Percentiles rank a stretch among this genome's conserved stretches.
These are phyloP conservation scores for Strigamia maritima DNA, from an alignment of 2,888 invertebrate species.

Conservation along the genomic window DNA sequence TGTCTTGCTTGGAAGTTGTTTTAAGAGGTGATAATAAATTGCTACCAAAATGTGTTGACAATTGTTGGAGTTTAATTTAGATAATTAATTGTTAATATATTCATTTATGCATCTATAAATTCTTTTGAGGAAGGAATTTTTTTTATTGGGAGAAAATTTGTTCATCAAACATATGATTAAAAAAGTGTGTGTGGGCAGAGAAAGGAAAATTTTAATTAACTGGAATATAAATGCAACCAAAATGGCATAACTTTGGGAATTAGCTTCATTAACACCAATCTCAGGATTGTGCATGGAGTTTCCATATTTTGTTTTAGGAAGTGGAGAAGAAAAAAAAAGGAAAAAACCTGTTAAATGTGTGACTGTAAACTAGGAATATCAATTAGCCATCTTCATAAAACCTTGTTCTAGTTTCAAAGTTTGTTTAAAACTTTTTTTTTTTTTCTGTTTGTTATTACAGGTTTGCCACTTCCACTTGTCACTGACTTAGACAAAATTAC, in stretches of 20 bases:
- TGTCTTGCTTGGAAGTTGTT: background rate
- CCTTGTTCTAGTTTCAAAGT: background rate
- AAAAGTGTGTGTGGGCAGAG: background rate
- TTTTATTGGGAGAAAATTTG: background rate
- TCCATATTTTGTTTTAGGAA: background rate
- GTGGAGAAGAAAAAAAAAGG: background rate
- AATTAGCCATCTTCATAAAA: background rate
- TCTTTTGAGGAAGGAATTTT: background rate
- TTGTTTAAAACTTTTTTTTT: background rate
- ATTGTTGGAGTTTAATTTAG: background rate
- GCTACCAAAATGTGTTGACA: background rate
- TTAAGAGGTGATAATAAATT: background rate
- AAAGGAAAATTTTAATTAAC: background rate
- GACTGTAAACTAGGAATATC: background rate
- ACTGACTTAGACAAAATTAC: slow-evolving; percentile 16
- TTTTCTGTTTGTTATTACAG: background rate
- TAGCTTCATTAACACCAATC: slow-evolving; percentile 7
- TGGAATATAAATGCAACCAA: background rate
- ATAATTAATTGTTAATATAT: background rate
- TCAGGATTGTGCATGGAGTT: background rate
- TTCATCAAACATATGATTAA: background rate
- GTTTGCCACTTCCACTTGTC: background rate
- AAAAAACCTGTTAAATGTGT: background rate
- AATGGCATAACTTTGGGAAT: background rate
- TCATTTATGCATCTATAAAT: background rate